Evolutionary conservation across 1,140 invertebrate species (phyloP), one percentile per base, ranked within the genome.

Genomic region (Chironomus striatipennis): DNA sequence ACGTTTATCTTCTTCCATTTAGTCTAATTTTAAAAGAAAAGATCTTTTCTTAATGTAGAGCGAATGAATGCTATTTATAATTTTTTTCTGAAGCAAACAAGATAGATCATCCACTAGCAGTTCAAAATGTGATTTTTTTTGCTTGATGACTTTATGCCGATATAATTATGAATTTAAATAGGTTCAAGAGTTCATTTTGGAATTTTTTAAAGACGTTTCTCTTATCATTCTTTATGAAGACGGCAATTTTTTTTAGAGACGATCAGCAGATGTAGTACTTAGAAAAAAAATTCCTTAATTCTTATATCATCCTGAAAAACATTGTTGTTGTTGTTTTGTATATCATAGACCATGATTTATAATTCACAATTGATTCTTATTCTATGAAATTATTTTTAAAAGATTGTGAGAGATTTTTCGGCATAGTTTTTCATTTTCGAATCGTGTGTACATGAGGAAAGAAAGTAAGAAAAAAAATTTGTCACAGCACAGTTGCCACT

Each of bases 11-110:
- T 57, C n/a, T 57, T 57, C n/a, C 47, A 57, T 57, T 57, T 7
- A n/a, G 47, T 57, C 47, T 57, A 57, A 57, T 57, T 57, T 57
- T 57, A 57, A 57, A 57, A 34, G 24, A 57, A 57, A n/a, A 57
- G 47, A 57, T 57, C 47, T 12, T 57, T 57, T n/a, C 47, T 57
- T 57, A n/a, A 57, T 57, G 47, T 57, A 57, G 47, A 57, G 47
- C 47, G n/a, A 12, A 57, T n/a, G 47, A 57, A 10, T 10, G 47
- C 47, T 57, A 57, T 57, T 57, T 57, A 12, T 57, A 57, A 57
- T n/a, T 12, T 12, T 7, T 12, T 57, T 57, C 10, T 57, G n/a
- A 57, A 10, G n/a, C n/a, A n/a, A 12, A 57, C n/a, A 57, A 57
- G 47, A 12, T n/a, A 34, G 24, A 57, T 57, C 47, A 57, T 57